Conservation (phyloP, 2,113 vertebrate species). For the Eleginops maclovinus region DNA sequence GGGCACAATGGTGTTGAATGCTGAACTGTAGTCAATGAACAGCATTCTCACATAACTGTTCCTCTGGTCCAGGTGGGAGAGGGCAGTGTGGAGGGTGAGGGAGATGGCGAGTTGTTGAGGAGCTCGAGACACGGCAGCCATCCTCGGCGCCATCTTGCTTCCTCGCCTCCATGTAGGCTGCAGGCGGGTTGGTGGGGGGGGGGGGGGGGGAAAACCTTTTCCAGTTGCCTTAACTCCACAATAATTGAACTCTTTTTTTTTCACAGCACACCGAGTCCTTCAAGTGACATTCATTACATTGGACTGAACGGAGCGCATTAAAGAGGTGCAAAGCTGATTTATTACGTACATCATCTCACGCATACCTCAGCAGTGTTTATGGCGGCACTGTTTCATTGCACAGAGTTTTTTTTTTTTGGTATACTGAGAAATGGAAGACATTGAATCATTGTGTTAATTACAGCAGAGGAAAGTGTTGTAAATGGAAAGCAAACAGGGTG, state of each 20-base stretch:
- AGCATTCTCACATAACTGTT: too few relatives aligned
- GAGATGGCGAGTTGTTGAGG: too few relatives aligned
- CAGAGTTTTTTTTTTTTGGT: constrained; percentile 41
- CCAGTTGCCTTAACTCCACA: constrained; percentile 43
- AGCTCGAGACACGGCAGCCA: too few relatives aligned
- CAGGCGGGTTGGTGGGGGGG: constrained; percentile 11
- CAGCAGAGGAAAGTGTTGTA: constrained; percentile 34
- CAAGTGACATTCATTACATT: constrained; percentile 56
- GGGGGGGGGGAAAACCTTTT: constrained; percentile 27
- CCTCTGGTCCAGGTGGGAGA: too few relatives aligned
- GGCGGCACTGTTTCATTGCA: neutral
- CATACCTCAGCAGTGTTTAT: constrained; percentile 29
- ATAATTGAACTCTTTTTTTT: constrained; percentile 38
- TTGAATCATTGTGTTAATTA: constrained; percentile 57
- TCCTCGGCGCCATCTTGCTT: too few relatives aligned
- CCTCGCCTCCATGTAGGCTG: constrained; percentile 3
- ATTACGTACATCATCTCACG: constrained; percentile 20
- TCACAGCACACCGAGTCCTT: constrained; percentile 26
- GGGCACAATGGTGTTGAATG: too few relatives aligned
- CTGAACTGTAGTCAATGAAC: too few relatives aligned
- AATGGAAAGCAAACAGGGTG: constrained; percentile 51
- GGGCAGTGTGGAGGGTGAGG: too few relatives aligned
- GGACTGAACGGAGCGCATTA: constrained; percentile 33
- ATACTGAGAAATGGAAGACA: constrained; percentile 46
- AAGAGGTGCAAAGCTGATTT: constrained; percentile 39